Conservation (phyloP, 2,797 vertebrate genomes). For the Diceros bicornis region DNA sequence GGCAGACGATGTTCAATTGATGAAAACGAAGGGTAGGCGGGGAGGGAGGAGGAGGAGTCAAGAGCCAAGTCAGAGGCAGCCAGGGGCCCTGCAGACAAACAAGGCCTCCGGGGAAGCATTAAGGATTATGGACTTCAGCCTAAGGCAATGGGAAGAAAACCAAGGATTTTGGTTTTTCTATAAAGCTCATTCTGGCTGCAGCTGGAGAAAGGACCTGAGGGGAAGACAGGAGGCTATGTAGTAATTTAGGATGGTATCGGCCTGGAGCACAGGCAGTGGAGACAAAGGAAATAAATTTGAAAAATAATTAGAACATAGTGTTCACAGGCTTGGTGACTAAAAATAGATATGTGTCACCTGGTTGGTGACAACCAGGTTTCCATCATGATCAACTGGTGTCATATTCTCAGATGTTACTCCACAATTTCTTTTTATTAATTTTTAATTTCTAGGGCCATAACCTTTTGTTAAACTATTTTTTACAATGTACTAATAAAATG, state of each 20-base stretch:
- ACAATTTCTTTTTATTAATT: not conserved
- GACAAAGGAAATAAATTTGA: not conserved
- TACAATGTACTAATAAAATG: not conserved
- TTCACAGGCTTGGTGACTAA: not conserved
- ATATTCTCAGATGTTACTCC: not conserved
- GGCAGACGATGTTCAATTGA: not conserved
- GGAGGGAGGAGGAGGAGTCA: not conserved
- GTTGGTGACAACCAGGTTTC: not conserved
- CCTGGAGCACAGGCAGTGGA: not conserved
- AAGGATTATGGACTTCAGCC: not conserved
- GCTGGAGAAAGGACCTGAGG: not conserved
- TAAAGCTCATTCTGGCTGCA: not conserved
- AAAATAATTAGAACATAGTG: not conserved
- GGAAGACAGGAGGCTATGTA: fast-evolving
- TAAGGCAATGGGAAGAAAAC: not conserved
- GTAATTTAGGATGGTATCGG: not conserved
- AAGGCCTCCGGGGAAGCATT: not conserved
- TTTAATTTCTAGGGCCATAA: not conserved
- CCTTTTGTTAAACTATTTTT: not conserved
- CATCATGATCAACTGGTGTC: not conserved
- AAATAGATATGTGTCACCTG: not conserved
- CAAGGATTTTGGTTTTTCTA: not conserved
- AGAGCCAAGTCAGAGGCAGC: not conserved
- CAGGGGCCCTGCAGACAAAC: not conserved
- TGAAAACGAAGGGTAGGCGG: not conserved